Evolutionary conservation across 2,797 vertebrate genomes (phyloP).

Genomic region (Tinamus major): DNA sequence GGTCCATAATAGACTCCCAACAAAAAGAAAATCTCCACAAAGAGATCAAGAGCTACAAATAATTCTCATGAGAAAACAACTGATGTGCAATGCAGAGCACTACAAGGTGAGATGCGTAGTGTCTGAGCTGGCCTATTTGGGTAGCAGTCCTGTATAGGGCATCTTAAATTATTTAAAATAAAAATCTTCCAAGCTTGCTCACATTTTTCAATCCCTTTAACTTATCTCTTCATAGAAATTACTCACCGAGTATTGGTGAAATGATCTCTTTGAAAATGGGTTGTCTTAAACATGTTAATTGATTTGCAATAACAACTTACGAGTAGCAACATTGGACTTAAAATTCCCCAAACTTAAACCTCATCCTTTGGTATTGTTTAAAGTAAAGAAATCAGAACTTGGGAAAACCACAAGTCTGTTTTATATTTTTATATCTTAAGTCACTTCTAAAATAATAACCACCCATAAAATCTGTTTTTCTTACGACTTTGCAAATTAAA

Average conservation of each 20-base stretch:
- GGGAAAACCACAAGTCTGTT: not conserved
- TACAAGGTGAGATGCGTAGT: not conserved
- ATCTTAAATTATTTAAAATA: not conserved
- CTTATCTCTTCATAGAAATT: not conserved
- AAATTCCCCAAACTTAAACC: not conserved
- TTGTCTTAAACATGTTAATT: not conserved
- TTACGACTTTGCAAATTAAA: not conserved
- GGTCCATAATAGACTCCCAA: not conserved
- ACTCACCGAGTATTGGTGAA: not conserved
- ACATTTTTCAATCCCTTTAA: not conserved
- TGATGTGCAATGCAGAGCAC: not conserved
- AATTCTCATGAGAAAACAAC: not conserved
- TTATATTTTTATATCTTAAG: not conserved
- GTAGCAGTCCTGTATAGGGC: not conserved
- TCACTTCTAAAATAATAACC: not conserved
- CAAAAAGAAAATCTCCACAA: not conserved
- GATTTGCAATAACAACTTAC: not conserved
- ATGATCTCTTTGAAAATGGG: not conserved
- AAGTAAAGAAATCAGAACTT: not conserved
- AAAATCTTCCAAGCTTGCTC: not conserved
- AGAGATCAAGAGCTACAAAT: not conserved
- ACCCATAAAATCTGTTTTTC: conserved; percentile 22
- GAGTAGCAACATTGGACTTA: not conserved
- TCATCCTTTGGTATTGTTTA: not conserved
- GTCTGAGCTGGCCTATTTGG: not conserved